Base-by-base conservation (phyloP, 2,888 invertebrate genomes). In the Mesorhabditis belari region DNA sequence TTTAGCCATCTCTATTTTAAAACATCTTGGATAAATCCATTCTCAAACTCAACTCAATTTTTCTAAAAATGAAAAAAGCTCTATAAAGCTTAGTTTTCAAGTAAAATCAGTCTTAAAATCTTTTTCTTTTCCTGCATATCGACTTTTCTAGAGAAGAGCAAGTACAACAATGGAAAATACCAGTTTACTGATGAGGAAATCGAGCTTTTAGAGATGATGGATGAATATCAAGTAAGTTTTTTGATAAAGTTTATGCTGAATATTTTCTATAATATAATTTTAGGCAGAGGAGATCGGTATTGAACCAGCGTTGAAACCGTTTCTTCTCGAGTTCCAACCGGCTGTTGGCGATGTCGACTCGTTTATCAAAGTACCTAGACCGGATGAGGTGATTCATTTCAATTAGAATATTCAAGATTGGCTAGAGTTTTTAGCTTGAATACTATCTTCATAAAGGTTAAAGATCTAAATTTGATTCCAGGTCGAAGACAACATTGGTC, bases 311-410 rank as follows among this genome's bases (percentile, higher is more conserved):
- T 85, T 96, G 79, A 89, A 90, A 77, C 93, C 95, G 0, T 96
- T 96, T 81, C 88, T 95, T 59, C 93, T 95, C 1, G 96, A 98
- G 79, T 96, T 89, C 83, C 90, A 96, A 74, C 96, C 98, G 6
- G 92, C 94, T 0, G 94, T 98, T 54, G 98, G 98, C 0, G 96
- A 98, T 82, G 93, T 95, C 71, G 98, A 99, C 83, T 93, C 94
- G 3, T 95, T 98, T 83, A 87, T 99, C 49, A 98, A 96, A 85
- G 82, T 86, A 28, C 82, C 83, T 1, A 87, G 92, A 24, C 95
- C 95, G 0, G 89, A 90, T 73, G 85, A 71, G 58, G 73, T 73
- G 52, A 29, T 49, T 25, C 17, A 17, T 19, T 26, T 25, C 5
- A 5, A 26, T 9, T 6, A 6, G 12, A 21, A 21, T 51, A 21